A percentile compares a stretch with the other conserved stretches of the same genome.
phyloP scores from a whole-genome alignment of 2,888 invertebrate species.

The Aspidapion aeneum region DNA sequence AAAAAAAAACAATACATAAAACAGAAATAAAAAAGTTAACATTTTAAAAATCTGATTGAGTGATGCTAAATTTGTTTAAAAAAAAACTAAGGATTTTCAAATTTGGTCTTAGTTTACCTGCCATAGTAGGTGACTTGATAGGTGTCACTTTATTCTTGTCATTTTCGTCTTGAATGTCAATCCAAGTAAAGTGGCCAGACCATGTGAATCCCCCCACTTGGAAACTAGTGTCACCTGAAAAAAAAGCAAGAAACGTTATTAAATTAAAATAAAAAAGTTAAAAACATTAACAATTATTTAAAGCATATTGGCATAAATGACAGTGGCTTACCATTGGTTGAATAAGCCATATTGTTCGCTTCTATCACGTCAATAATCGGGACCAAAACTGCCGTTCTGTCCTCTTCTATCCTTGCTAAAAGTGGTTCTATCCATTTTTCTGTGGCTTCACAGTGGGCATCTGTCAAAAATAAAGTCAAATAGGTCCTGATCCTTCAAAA shows the following conservation, averaged over 20 bases:
- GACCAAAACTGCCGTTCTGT: slow-evolving; percentile 76
- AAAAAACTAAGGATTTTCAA: not conserved
- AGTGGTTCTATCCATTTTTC: slow-evolving; percentile 86
- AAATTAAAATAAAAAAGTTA: too few relatives aligned
- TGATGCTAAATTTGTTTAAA: not conserved
- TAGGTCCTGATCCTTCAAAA: too few relatives aligned
- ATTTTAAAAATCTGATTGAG: too few relatives aligned
- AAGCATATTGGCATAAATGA: too few relatives aligned
- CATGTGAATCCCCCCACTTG: slow-evolving; percentile 83
- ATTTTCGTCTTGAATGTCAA: slow-evolving; percentile 67
- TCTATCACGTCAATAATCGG: slow-evolving; percentile 96
- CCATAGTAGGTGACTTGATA: slow-evolving; percentile 75
- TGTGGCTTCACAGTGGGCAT: slow-evolving; percentile 88
- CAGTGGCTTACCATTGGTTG: slow-evolving; percentile 51
- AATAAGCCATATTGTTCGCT: slow-evolving; percentile 73
- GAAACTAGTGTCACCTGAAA: slow-evolving; percentile 45
- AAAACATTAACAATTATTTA: too few relatives aligned
- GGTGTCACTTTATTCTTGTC: slow-evolving; percentile 60
- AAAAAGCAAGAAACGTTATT: slow-evolving; percentile 7
- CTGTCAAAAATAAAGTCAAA: too few relatives aligned
- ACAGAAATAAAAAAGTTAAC: too few relatives aligned
- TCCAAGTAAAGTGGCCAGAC: slow-evolving; percentile 94
- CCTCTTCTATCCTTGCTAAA: slow-evolving; percentile 78
- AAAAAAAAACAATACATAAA: too few relatives aligned
- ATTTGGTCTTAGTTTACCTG: slow-evolving; percentile 8